A percentile compares a stretch with the other conserved stretches of the same genome.
phyloP scores from a whole-genome alignment of 2,797 vertebrate species.

The Peromyscus aztecus region DNA sequence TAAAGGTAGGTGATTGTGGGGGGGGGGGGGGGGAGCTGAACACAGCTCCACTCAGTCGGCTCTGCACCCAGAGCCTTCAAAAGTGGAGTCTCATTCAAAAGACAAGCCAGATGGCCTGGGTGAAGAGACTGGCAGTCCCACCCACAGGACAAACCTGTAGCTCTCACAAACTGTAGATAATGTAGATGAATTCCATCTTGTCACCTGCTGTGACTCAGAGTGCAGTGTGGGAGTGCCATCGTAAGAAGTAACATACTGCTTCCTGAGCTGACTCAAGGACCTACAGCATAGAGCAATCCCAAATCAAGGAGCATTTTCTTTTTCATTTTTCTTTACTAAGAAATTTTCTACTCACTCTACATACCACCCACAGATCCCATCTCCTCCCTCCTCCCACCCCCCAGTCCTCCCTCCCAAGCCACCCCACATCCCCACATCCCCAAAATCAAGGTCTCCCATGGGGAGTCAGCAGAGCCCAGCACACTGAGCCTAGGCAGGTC shows the following conservation, averaged over 20 bases:
- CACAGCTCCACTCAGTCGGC: not conserved
- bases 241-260: not conserved
- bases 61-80: not conserved
- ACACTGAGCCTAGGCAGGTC: too few relatives aligned
- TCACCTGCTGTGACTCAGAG: not conserved
- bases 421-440: too few relatives aligned
- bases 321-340: too few relatives aligned
- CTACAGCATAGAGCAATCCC: not conserved
- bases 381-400: too few relatives aligned
- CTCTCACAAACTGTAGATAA: not conserved
- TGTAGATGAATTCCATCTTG: not conserved
- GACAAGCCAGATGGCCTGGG: not conserved
- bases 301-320: too few relatives aligned
- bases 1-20: not conserved
- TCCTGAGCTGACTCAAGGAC: not conserved
- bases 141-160: not conserved
- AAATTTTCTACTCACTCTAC: too few relatives aligned
- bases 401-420: too few relatives aligned
- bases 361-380: too few relatives aligned
- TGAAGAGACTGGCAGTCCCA: not conserved
- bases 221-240: not conserved
- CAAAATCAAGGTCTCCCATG: too few relatives aligned
- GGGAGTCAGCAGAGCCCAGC: too few relatives aligned
- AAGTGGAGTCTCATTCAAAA: not conserved
- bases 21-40: too few relatives aligned